phyloP scores from a whole-genome alignment of 2,113 vertebrate species.

The Parus major region DNA sequence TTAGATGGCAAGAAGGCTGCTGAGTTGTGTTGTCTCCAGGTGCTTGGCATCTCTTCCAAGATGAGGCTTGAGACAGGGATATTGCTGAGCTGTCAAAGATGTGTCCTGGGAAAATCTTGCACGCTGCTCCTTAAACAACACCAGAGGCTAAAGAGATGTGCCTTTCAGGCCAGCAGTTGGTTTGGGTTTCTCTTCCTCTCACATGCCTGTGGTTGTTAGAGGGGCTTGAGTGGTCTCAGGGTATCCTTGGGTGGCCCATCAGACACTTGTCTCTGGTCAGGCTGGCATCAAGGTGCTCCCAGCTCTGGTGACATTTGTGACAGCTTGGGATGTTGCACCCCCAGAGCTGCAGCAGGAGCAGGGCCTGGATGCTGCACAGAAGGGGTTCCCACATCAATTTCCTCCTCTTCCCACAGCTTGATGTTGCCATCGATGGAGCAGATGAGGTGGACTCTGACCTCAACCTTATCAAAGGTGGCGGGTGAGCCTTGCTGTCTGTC shows the following conservation, averaged over 20 bases:
- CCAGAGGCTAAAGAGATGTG: neutral
- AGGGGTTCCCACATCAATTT: neutral
- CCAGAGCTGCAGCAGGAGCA: neutral
- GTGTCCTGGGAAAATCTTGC: neutral
- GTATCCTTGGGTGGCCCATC: neutral
- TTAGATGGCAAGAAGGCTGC: neutral
- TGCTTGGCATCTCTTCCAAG: neutral
- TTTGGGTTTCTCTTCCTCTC: neutral
- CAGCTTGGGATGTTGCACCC: neutral
- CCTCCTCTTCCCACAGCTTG: slow-evolving; percentile 78
- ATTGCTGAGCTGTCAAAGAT: neutral
- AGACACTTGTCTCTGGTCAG: neutral
- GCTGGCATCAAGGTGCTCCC: neutral
- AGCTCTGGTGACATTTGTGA: neutral
- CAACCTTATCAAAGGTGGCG: slow-evolving; percentile 96
- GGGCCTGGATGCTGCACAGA: neutral
- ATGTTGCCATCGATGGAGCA: slow-evolving; percentile 95
- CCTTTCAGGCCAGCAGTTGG: neutral
- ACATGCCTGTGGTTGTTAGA: neutral
- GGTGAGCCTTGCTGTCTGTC: slow-evolving; percentile 77
- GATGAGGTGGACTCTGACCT: slow-evolving; percentile 94
- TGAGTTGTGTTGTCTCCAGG: neutral
- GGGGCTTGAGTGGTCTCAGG: neutral
- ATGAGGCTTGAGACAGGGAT: neutral
- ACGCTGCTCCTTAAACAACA: neutral